Conservation (phyloP, 2,113 vertebrate genomes). For the Phrynosoma platyrhinos region DNA sequence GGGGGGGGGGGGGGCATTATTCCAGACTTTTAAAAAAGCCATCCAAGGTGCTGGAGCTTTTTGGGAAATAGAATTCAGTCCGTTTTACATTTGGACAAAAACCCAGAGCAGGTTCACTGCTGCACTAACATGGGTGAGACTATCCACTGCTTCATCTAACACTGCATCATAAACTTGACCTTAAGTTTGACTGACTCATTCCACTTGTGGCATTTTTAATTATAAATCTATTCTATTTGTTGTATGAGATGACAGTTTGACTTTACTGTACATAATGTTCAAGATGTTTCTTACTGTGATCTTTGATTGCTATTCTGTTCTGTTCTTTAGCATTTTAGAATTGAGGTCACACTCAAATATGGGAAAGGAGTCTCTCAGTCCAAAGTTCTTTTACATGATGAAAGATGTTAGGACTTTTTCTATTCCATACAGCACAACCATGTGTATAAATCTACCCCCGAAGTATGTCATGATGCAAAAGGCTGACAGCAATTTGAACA, state of each 20-base stretch:
- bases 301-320: background rate
- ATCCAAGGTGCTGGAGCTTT: too few species aligned
- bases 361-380: background rate
- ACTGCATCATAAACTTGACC: background rate
- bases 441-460: too few species aligned
- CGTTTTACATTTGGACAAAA: too few species aligned
- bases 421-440: background rate
- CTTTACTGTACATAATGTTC: background rate
- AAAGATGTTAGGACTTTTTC: background rate
- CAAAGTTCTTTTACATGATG: background rate
- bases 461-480: background rate
- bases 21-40: too few species aligned
- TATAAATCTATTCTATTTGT: background rate
- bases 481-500: background rate
- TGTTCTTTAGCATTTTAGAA: background rate
- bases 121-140: too few species aligned
- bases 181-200: slow-evolving; percentile 11
- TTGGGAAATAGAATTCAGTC: too few species aligned
- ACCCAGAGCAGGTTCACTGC: too few species aligned
- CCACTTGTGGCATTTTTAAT: background rate
- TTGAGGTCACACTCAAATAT: background rate
- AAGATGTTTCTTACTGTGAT: slow-evolving; percentile 1
- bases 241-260: background rate
- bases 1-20: too few species aligned
- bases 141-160: background rate